phyloP scores from a whole-genome alignment of 2,797 vertebrate genomes.

The Neomorphus geoffroyi region DNA sequence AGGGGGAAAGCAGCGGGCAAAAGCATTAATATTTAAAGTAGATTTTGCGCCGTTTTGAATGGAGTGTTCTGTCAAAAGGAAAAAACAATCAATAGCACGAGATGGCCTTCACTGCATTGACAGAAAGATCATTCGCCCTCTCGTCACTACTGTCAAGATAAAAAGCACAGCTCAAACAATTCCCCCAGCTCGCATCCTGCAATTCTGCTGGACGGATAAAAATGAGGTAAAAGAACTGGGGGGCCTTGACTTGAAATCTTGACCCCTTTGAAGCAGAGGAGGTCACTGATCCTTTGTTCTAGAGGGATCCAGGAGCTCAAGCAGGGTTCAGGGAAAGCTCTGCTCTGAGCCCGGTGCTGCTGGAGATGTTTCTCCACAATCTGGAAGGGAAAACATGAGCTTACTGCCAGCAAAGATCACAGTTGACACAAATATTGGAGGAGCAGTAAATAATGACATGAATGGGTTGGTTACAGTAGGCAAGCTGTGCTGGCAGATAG shows the following conservation, averaged over 20 bases:
- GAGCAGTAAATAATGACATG: not conserved
- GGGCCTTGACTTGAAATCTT: not conserved
- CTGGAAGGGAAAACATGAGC: not conserved
- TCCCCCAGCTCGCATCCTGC: not conserved
- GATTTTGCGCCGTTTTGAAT: not conserved
- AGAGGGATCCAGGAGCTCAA: not conserved
- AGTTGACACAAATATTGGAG: not conserved
- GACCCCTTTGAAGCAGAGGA: not conserved
- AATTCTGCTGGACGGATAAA: not conserved
- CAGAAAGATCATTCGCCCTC: slow-evolving; percentile 9
- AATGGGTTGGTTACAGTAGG: not conserved
- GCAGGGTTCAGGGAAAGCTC: not conserved
- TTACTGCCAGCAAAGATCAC: not conserved
- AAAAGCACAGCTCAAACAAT: not conserved
- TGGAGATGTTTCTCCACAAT: not conserved
- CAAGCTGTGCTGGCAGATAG: not conserved
- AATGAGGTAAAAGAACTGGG: not conserved
- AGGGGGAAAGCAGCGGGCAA: not conserved
- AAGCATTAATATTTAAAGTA: slow-evolving; percentile 7
- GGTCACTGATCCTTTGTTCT: not conserved
- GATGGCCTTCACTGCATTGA: not conserved
- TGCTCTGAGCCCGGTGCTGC: not conserved
- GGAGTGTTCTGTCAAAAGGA: not conserved
- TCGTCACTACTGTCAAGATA: slow-evolving; percentile 18
- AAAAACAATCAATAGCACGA: not conserved